Evolutionary conservation across 2,113 vertebrate species (phyloP).

Genomic region (Gambusia holbrooki): DNA sequence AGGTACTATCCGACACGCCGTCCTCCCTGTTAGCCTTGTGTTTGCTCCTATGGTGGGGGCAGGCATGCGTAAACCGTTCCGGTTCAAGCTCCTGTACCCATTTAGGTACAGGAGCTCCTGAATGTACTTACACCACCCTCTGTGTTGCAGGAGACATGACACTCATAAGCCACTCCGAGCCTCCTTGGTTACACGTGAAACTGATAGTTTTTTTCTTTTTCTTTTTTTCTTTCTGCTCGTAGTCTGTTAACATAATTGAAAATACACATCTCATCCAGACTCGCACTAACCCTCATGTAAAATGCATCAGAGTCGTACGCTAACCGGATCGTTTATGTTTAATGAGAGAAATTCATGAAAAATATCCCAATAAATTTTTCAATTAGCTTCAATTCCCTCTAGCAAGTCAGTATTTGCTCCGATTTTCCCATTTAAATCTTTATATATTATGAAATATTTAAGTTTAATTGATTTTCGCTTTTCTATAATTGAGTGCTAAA

Average conservation of each 20-base stretch:
- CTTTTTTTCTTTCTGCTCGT: slow-evolving; percentile 5
- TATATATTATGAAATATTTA: slow-evolving; percentile 66
- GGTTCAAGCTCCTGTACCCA: slow-evolving; percentile 13
- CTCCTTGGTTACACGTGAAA: slow-evolving; percentile 23
- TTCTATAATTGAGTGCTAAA: slow-evolving; percentile 17
- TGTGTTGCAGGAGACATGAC: slow-evolving; percentile 35
- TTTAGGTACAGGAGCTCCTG: slow-evolving; percentile 32
- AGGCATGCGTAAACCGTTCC: not conserved
- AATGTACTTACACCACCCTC: slow-evolving; percentile 24
- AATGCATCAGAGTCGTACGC: slow-evolving; percentile 73
- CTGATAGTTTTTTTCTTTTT: not conserved
- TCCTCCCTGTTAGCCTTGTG: not conserved
- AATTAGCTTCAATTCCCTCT: slow-evolving; percentile 72
- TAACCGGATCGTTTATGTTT: slow-evolving; percentile 79
- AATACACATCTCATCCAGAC: slow-evolving; percentile 74
- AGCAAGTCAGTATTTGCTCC: slow-evolving; percentile 68
- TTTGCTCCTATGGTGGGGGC: slow-evolving; percentile 4
- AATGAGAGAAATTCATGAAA: slow-evolving; percentile 80
- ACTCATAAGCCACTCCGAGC: slow-evolving; percentile 25
- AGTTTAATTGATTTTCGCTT: slow-evolving; percentile 58
- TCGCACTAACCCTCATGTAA: slow-evolving; percentile 70
- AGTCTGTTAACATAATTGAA: slow-evolving; percentile 69
- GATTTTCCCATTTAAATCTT: slow-evolving; percentile 60
- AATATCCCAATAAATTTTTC: slow-evolving; percentile 76
- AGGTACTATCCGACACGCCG: slow-evolving; percentile 82